Evolutionary conservation across 2,888 invertebrate species (phyloP).

Genomic region (Masnerella sp.): DNA sequence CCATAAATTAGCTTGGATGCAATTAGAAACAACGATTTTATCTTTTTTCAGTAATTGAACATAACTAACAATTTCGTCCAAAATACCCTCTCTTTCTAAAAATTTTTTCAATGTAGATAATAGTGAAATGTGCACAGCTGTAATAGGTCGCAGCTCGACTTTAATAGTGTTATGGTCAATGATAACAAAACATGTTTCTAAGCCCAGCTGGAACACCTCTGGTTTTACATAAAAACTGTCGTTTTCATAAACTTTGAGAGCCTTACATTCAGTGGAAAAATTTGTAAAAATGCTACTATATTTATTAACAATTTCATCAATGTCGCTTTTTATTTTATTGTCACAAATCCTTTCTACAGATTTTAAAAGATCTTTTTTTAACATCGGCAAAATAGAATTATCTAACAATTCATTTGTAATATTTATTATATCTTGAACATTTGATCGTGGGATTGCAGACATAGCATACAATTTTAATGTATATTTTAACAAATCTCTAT

Average conservation of each 20-base stretch:
- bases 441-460: not conserved
- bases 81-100: constrained; percentile 38
- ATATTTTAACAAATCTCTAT: not conserved
- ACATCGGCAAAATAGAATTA: not conserved
- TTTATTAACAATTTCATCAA: constrained; percentile 11
- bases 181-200: constrained; percentile 3
- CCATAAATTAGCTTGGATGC: constrained; percentile 52
- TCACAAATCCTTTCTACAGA: not conserved
- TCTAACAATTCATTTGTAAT: not conserved
- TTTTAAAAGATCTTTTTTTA: not conserved
- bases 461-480: not conserved
- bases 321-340: not conserved
- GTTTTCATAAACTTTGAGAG: constrained; percentile 4
- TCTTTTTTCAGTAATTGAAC: constrained; percentile 22
- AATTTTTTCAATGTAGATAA: constrained; percentile 31
- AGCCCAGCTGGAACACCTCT: constrained; percentile 1
- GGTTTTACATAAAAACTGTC: constrained; percentile 15
- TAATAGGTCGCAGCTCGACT: not conserved
- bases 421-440: not conserved
- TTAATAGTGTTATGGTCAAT: constrained; percentile 2
- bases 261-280: not conserved
- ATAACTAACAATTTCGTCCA: constrained; percentile 33
- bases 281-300: constrained; percentile 6
- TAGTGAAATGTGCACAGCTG: constrained; percentile 43
- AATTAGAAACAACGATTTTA: constrained; percentile 32